phyloP scores from a whole-genome alignment of 2,113 vertebrate species.

The Sturnus vulgaris region DNA sequence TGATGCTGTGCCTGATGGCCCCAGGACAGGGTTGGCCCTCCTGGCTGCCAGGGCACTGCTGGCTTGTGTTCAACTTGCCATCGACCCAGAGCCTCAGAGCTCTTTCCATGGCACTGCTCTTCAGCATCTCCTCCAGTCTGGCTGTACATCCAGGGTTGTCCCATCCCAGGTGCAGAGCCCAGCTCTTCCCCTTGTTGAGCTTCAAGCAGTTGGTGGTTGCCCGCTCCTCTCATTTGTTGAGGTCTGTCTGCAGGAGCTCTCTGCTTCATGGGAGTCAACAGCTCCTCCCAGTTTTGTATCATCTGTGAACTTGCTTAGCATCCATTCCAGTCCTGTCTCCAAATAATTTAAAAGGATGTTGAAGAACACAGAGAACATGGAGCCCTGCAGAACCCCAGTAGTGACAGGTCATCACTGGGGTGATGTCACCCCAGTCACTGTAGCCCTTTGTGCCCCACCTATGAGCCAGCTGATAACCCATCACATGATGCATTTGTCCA shows the following conservation, averaged over 20 bases:
- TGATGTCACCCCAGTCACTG: not conserved
- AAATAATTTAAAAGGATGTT: not conserved
- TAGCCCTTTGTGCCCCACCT: not conserved
- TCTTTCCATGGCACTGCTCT: fast-evolving
- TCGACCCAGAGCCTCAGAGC: fast-evolving
- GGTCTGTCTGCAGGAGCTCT: not conserved
- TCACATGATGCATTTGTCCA: not conserved
- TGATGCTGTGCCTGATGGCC: not conserved
- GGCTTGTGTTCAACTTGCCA: fast-evolving
- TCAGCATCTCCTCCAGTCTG: not conserved
- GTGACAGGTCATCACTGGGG: not conserved
- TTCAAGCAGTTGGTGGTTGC: not conserved
- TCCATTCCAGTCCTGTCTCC: not conserved
- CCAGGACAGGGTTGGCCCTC: not conserved
- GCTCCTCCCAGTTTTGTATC: not conserved
- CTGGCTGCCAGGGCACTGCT: not conserved
- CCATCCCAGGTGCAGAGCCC: not conserved
- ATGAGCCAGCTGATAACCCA: not conserved
- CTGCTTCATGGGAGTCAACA: not conserved
- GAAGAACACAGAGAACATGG: not conserved
- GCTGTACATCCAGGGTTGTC: not conserved
- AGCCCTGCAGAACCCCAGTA: not conserved
- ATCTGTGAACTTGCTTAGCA: not conserved
- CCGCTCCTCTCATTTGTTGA: fast-evolving
- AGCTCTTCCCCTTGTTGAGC: fast-evolving